Evolutionary conservation across 2,113 vertebrate species (phyloP).

Genomic region (Micronycteris hirsuta): DNA sequence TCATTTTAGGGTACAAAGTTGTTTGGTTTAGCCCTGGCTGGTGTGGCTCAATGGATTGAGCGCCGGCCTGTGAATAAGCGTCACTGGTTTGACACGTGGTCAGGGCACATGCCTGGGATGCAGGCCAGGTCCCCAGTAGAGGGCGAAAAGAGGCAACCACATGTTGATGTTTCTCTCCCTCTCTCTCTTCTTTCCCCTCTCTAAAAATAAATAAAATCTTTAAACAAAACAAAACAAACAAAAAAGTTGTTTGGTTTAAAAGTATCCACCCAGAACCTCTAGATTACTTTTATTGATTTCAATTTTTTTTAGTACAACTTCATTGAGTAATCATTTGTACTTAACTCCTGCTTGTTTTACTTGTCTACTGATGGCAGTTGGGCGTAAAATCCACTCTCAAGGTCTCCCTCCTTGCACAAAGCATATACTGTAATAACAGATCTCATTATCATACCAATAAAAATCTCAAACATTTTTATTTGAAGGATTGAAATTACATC

Average conservation of each 20-base stretch:
- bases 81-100: no score
- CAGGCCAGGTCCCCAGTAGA: no score
- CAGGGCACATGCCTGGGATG: no score
- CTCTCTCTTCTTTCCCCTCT: no score
- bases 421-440: not conserved
- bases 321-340: not conserved
- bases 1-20: slow-evolving; percentile 66
- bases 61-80: no score
- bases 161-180: no score
- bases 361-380: slow-evolving; percentile 6
- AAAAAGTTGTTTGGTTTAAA: slow-evolving; percentile 57
- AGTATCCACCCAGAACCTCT: slow-evolving; percentile 71
- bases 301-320: slow-evolving; percentile 36
- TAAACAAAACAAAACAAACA: no score
- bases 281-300: slow-evolving; percentile 69
- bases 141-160: no score
- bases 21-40: slow-evolving; percentile 41
- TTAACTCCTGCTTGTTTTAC: slow-evolving; percentile 15
- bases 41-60: no score
- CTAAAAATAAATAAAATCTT: no score
- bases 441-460: slow-evolving; percentile 18
- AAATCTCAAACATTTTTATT: slow-evolving; percentile 18
- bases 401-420: not conserved
- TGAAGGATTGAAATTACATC: slow-evolving; percentile 37
- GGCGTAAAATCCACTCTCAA: slow-evolving; percentile 17